Conservation (phyloP, 2,113 vertebrate species). For the Oryzias javanicus region DNA sequence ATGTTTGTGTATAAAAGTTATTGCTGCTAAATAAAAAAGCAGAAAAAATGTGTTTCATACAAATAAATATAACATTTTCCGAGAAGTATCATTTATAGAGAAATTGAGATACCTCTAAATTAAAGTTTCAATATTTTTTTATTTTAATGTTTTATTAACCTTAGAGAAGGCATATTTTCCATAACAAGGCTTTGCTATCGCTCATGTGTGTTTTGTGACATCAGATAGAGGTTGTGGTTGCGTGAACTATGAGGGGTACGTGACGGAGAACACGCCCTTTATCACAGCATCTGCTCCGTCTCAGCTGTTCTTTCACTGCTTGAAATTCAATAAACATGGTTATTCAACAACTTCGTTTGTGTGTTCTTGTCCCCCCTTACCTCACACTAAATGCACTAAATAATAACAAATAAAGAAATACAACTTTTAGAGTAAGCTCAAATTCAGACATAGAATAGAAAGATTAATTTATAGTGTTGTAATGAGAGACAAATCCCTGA, state of each 20-base stretch:
- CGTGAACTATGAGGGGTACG: constrained; percentile 38
- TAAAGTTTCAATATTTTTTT: too few species aligned
- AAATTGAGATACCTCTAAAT: too few species aligned
- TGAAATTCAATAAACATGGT: constrained; percentile 16
- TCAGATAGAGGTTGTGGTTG: constrained; percentile 32
- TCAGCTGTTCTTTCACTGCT: constrained; percentile 58
- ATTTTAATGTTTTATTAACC: too few species aligned
- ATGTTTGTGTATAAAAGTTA: too few species aligned
- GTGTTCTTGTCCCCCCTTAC: background rate
- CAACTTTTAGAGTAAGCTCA: too few species aligned
- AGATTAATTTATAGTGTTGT: too few species aligned
- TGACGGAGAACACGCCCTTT: constrained; percentile 58
- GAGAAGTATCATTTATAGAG: background rate
- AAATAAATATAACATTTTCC: too few species aligned
- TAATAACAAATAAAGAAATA: background rate
- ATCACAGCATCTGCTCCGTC: constrained; percentile 56
- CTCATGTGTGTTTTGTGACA: background rate
- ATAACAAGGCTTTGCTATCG: background rate
- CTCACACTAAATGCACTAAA: background rate
- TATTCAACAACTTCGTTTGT: background rate
- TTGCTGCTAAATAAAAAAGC: too few species aligned
- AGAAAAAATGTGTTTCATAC: too few species aligned
- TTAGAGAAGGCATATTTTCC: constrained; percentile 18
- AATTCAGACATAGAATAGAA: too few species aligned
- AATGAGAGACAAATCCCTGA: too few species aligned